These are phyloP conservation scores for Vireo altiloquus DNA, from an alignment of 2,113 vertebrate species.

Conservation along the genomic window DNA sequence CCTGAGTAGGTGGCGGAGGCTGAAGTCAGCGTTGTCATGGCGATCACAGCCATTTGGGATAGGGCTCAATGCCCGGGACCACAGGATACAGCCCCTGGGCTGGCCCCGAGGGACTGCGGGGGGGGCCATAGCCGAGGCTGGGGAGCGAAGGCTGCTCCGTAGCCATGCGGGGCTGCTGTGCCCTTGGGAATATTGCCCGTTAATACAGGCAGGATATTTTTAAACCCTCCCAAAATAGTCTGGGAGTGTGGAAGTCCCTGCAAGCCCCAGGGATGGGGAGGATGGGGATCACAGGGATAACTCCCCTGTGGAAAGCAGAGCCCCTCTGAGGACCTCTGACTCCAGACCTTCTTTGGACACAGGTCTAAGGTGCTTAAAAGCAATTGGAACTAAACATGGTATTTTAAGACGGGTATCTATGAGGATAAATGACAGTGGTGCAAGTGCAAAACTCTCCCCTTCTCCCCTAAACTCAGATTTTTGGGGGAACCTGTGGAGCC, in stretches of 20 bases:
- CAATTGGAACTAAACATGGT: not conserved
- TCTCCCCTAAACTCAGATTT: not conserved
- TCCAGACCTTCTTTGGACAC: not conserved
- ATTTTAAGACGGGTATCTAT: not conserved
- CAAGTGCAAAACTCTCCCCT: not conserved
- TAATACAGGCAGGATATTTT: slow-evolving; percentile 29
- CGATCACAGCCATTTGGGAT: not conserved
- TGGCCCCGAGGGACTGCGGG: not conserved
- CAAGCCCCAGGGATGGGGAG: not conserved
- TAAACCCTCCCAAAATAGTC: slow-evolving; percentile 48
- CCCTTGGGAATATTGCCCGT: not conserved
- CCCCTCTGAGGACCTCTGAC: not conserved
- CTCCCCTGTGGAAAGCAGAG: not conserved
- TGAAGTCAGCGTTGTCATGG: slow-evolving; percentile 45
- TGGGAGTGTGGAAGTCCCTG: not conserved
- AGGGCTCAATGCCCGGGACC: not conserved
- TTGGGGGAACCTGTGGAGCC: not conserved
- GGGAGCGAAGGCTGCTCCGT: not conserved
- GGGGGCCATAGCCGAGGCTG: too few relatives aligned
- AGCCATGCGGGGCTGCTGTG: not conserved
- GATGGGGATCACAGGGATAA: not conserved
- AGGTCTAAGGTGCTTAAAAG: not conserved
- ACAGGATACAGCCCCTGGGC: not conserved
- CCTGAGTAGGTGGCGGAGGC: slow-evolving; percentile 13
- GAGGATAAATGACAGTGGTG: not conserved